Base-by-base conservation (phyloP, 2,797 vertebrate genomes). In the Apogon hyalosoma region DNA sequence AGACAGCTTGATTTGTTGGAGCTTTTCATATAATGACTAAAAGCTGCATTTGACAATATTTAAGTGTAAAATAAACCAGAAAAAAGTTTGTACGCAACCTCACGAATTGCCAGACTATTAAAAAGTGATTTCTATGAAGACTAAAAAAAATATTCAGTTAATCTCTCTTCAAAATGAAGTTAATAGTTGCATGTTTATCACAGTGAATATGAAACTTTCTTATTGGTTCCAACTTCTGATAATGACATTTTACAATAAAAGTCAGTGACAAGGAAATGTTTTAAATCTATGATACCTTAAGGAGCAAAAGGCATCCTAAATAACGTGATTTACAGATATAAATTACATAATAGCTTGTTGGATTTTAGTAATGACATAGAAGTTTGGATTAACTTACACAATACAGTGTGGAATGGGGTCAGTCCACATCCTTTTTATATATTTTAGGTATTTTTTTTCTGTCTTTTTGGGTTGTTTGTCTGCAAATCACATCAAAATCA, bases 181-280 rank as follows among this genome's bases (percentile, higher is more conserved):
- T 2, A 28, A 36, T 43, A 52, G 42, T 21, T 21, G 19, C 3
- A 7, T 0, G 51, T 49, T 33, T 31, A 71, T 41, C 16, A 24
- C 16, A 59, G 42, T 36, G 3, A 67, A 79, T 64, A n/a, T 67
- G 63, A 53, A 73, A 82, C 51, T 33, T 59, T 46, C 58, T 70
- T 41, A 50, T 65, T 58, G 45, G 42, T 38, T 40, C 39, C 59
- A 66, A 48, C 70, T 62, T 68, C 64, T 78, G 78, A 74, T 64
- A 84, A 87, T 79, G 54, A 33, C 77, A 83, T 82, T 69, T 85
- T 39, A 31, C 53, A 11, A 67, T 51, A 6, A 28, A 6, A 28
- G 60, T 72, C 48, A 24, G 39, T 57, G 64, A 66, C 19, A 21
- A 28, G 5, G 24, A 6, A 28, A 3, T 28, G 6, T 3, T 28